phyloP scores from a whole-genome alignment of 2,888 invertebrate species.

The Dynastes grantii region DNA sequence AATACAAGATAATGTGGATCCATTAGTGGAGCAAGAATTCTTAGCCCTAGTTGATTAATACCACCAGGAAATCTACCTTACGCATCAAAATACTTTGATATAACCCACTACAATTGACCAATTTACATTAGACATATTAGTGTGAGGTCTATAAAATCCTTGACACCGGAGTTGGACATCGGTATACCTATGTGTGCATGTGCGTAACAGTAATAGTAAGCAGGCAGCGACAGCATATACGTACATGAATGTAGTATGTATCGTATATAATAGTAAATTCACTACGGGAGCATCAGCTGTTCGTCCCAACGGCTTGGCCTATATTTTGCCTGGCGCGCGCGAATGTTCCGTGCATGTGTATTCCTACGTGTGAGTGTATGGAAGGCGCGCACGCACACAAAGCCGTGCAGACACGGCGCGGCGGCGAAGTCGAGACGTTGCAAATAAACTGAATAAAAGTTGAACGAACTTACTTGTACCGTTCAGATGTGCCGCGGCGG shows the following conservation, averaged over 20 bases:
- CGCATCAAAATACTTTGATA: too few species aligned
- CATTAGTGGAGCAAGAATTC: too few species aligned
- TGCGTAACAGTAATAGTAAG: background rate
- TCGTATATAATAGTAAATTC: slow-evolving; percentile 21
- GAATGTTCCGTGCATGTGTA: too few species aligned
- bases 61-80: too few species aligned
- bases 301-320: slow-evolving; percentile 25
- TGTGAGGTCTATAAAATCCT: too few species aligned
- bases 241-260: background rate
- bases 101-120: too few species aligned
- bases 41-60: too few species aligned
- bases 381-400: slow-evolving; percentile 2
- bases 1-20: too few species aligned
- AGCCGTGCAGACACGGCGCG: background rate
- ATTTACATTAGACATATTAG: too few species aligned
- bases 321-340: slow-evolving; percentile 2
- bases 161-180: too few species aligned
- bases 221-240: too few species aligned
- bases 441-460: slow-evolving; percentile 28
- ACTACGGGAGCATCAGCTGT: slow-evolving; percentile 43
- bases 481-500: slow-evolving; percentile 76
- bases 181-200: background rate
- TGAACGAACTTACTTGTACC: slow-evolving; percentile 75
- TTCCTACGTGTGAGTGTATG: background rate
- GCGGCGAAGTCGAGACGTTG: too few species aligned